These are phyloP conservation scores for Porphyrio hochstetteri DNA, from an alignment of 2,113 vertebrate genomes.

Conservation along the genomic window DNA sequence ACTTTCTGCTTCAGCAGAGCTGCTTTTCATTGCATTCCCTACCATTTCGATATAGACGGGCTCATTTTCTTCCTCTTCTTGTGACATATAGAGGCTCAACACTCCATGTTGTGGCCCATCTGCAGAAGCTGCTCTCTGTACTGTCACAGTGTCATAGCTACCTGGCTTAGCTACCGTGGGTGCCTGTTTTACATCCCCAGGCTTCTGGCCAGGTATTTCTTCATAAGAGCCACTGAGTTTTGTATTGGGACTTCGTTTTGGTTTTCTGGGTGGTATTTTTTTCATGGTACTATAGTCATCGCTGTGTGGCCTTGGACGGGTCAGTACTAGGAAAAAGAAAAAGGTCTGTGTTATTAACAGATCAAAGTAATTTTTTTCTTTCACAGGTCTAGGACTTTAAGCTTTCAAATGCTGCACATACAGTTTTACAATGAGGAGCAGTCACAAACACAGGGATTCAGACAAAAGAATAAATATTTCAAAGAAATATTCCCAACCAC, in stretches of 20 bases:
- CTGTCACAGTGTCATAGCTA: constrained; percentile 64
- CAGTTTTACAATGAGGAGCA: neutral
- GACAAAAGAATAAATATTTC: neutral
- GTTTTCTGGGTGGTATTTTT: constrained; percentile 95
- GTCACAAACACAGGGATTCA: neutral
- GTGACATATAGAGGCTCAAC: constrained; percentile 75
- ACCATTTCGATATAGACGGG: constrained; percentile 95
- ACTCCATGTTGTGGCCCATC: constrained; percentile 72
- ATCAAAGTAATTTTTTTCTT: neutral
- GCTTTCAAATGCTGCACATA: neutral
- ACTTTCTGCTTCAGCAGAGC: constrained; percentile 71
- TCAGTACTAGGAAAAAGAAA: constrained; percentile 73
- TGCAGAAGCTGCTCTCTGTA: constrained; percentile 74
- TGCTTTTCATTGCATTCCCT: constrained; percentile 77
- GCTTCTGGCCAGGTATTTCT: constrained; percentile 86
- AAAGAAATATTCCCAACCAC: neutral
- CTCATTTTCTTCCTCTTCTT: constrained; percentile 80
- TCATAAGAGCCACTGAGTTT: constrained; percentile 94
- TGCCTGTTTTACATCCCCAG: constrained; percentile 78
- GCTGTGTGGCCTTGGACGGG: constrained; percentile 92
- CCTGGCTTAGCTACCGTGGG: constrained; percentile 63
- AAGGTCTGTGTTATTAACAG: constrained; percentile 2
- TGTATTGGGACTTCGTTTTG: constrained; percentile 93
- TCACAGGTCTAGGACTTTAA: neutral
- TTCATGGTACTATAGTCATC: constrained; percentile 96